Percentiles rank a stretch among this genome's conserved stretches.
phyloP scores from a whole-genome alignment of 2,888 invertebrate species.

The Epinotia demarniana region DNA sequence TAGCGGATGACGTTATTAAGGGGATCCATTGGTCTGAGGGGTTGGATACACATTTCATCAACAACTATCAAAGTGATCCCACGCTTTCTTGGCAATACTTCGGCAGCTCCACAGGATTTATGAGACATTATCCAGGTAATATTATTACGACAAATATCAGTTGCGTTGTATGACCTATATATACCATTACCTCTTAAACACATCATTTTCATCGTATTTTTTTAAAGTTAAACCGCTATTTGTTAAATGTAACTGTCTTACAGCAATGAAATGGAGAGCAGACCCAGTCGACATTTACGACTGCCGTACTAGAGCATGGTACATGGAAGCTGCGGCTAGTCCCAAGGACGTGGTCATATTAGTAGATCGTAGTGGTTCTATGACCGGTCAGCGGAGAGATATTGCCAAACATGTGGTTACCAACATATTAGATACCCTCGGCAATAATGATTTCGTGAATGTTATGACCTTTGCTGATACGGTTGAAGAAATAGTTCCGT shows the following conservation, averaged over 20 bases:
- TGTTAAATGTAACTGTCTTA: slow-evolving; percentile 13
- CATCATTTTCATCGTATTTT: no score
- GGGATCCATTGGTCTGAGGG: slow-evolving; percentile 98
- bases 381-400: slow-evolving; percentile 94
- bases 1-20: slow-evolving; percentile 93
- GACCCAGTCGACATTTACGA: slow-evolving; percentile 97
- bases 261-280: slow-evolving; percentile 91
- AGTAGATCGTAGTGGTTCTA: slow-evolving; percentile 95
- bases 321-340: slow-evolving; percentile 98
- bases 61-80: slow-evolving; percentile 94
- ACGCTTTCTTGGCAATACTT: slow-evolving; percentile 99
- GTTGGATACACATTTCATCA: slow-evolving; percentile 94
- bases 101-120: slow-evolving; percentile 98
- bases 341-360: slow-evolving; percentile 96
- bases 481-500: slow-evolving; percentile 92
- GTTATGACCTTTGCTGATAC: slow-evolving; percentile 95
- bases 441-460: slow-evolving; percentile 99
- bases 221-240: background rate
- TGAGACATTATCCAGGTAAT: slow-evolving; percentile 97
- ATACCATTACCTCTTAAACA: no score
- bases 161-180: no score
- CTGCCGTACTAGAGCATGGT: slow-evolving; percentile 97
- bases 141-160: slow-evolving; percentile 43
- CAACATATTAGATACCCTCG: slow-evolving; percentile 97
- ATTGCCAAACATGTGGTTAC: slow-evolving; percentile 95